Evolutionary conservation across 2,888 invertebrate species (phyloP).

Genomic region (Cyclophora punctaria): DNA sequence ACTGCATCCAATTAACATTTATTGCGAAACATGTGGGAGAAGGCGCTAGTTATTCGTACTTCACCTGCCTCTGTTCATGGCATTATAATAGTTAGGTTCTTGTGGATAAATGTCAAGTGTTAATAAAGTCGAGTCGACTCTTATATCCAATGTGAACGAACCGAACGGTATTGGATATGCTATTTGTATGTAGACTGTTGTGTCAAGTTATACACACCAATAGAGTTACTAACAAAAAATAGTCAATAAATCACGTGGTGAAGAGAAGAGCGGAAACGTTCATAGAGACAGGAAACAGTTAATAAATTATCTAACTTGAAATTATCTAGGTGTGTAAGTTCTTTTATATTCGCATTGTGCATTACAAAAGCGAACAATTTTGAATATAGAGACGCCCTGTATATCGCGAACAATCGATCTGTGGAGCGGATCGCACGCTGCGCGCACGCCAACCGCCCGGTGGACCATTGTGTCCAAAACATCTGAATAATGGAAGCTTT

Average conservation of each 20-base stretch:
- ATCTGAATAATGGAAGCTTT: conserved; percentile 64
- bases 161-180: too few species aligned
- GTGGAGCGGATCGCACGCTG: conserved; percentile 63
- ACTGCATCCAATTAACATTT: conserved; percentile 19
- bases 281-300: conserved; percentile 53
- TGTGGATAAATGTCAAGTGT: too few species aligned
- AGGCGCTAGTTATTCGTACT: not conserved
- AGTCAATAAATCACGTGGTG: conserved; percentile 29
- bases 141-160: too few species aligned
- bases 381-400: conserved; percentile 53
- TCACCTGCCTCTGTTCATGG: too few species aligned
- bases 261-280: conserved; percentile 23
- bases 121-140: too few species aligned
- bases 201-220: not conserved
- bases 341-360: conserved; percentile 52
- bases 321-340: conserved; percentile 51
- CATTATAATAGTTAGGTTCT: too few species aligned
- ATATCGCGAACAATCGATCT: conserved; percentile 64
- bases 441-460: conserved; percentile 54
- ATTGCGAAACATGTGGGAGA: conserved; percentile 6
- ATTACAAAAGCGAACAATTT: conserved; percentile 55
- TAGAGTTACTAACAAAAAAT: conserved; percentile 13
- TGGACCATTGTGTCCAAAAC: conserved; percentile 58
- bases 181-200: too few species aligned
- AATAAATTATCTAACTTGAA: conserved; percentile 46